phyloP scores from a whole-genome alignment of 1,140 invertebrate species.

The Drosophila aff. region DNA sequence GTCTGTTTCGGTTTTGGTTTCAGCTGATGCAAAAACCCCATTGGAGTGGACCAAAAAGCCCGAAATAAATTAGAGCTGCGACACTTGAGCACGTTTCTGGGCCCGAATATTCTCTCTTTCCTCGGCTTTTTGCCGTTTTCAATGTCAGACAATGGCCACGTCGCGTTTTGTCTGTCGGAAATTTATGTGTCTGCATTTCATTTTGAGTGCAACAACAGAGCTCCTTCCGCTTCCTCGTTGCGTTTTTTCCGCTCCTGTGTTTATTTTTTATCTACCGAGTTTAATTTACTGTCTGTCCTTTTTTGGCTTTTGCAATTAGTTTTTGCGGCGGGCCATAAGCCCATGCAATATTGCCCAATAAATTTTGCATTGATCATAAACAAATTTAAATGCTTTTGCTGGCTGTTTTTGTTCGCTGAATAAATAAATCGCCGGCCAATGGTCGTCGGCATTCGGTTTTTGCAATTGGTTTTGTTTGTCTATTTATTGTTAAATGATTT shows the following conservation, averaged over 20 bases:
- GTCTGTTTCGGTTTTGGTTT: constrained; percentile 23
- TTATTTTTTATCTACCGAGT: constrained; percentile 12
- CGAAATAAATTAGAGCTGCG: constrained; percentile 53
- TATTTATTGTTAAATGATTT: constrained; percentile 28
- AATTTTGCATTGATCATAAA: constrained; percentile 61
- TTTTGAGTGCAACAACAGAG: constrained; percentile 42
- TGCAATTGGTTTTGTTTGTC: constrained; percentile 11
- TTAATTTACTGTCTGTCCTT: constrained; percentile 32
- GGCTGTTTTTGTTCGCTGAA: constrained; percentile 17
- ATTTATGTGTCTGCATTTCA: constrained; percentile 79
- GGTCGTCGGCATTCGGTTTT: constrained; percentile 21
- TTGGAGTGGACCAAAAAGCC: constrained; percentile 35
- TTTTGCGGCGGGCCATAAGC: constrained; percentile 32
- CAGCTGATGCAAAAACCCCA: constrained; percentile 39
- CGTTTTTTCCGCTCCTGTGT: not conserved
- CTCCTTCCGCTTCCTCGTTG: constrained; percentile 17
- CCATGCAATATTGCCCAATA: constrained; percentile 64
- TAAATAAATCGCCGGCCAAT: constrained; percentile 2
- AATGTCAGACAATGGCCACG: constrained; percentile 71
- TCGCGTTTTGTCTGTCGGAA: constrained; percentile 60
- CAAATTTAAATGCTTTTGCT: constrained; percentile 40
- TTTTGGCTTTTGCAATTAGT: constrained; percentile 40
- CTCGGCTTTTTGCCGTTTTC: constrained; percentile 60
- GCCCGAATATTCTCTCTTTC: not conserved
- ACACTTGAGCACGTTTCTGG: constrained; percentile 25